Evolutionary conservation across 2,888 invertebrate species (phyloP).

Genomic region (Malthinus flaveolus): DNA sequence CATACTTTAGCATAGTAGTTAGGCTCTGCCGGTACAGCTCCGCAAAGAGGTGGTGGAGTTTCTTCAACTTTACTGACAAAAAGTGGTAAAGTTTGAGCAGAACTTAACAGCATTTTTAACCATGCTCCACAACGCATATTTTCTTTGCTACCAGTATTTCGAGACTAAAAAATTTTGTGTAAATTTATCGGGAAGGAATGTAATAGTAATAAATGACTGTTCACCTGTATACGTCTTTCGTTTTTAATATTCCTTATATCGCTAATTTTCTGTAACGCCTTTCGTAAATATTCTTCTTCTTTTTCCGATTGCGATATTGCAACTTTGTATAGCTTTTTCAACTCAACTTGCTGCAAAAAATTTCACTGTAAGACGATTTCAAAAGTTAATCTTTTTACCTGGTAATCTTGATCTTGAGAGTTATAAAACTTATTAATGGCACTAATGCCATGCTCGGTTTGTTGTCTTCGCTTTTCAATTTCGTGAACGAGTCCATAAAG

Average conservation of each 20-base stretch:
- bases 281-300: constrained; percentile 81
- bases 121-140: constrained; percentile 90
- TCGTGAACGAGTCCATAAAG: constrained; percentile 79
- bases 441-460: constrained; percentile 79
- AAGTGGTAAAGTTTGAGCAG: constrained; percentile 89
- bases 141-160: constrained; percentile 86
- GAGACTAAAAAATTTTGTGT: constrained; percentile 47
- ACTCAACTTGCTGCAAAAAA: constrained; percentile 60
- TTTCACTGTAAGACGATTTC: background rate
- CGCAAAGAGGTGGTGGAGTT: constrained; percentile 87
- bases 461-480: constrained; percentile 78
- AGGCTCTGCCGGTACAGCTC: constrained; percentile 81
- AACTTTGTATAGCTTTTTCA: constrained; percentile 78
- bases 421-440: constrained; percentile 75
- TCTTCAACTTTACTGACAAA: constrained; percentile 89
- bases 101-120: constrained; percentile 93
- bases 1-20: constrained; percentile 71
- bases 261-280: constrained; percentile 82
- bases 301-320: constrained; percentile 81
- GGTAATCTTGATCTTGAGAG: constrained; percentile 44
- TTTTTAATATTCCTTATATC: constrained; percentile 89
- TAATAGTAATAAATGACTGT: too few relatives aligned
- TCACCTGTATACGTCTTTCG: constrained; percentile 78
- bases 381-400: constrained; percentile 33
- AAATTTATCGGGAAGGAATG: background rate